Percentiles rank a stretch among this genome's conserved stretches.
These are phyloP conservation scores for Ecliptopera silaceata DNA, from an alignment of 2,888 invertebrate species.

Conservation along the genomic window DNA sequence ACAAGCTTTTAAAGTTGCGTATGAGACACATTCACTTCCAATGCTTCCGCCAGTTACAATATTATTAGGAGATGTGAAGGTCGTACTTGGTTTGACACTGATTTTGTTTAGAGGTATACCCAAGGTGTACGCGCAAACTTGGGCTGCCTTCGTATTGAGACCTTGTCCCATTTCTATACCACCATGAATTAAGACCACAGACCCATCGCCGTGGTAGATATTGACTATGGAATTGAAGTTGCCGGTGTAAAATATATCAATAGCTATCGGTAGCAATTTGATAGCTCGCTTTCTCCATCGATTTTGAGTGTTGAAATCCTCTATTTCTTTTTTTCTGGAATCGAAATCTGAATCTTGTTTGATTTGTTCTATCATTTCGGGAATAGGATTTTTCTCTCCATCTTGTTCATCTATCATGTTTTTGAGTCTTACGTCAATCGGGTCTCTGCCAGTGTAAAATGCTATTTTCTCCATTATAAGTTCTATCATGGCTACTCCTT, in stretches of 20 bases:
- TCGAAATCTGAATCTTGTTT: constrained; percentile 79
- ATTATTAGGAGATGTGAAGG: constrained; percentile 84
- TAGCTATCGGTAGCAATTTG: constrained; percentile 86
- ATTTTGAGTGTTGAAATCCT: constrained; percentile 84
- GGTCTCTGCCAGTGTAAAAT: constrained; percentile 77
- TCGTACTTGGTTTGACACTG: constrained; percentile 84
- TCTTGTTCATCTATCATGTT: constrained; percentile 74
- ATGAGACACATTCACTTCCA: constrained; percentile 85
- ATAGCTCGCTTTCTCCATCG: constrained; percentile 90
- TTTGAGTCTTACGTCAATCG: constrained; percentile 78
- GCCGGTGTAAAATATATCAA: constrained; percentile 80
- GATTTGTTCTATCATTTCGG: constrained; percentile 79
- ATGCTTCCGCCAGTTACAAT: constrained; percentile 85
- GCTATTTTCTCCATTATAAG: constrained; percentile 87
- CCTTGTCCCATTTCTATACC: constrained; percentile 91
- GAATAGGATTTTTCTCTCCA: constrained; percentile 61
- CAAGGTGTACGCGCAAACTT: constrained; percentile 89
- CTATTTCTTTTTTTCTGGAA: constrained; percentile 67
- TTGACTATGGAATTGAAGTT: constrained; percentile 84
- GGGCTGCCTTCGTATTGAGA: constrained; percentile 90
- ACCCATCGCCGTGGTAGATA: constrained; percentile 87
- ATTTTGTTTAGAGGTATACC: constrained; percentile 86
- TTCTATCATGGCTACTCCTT: constrained; percentile 85
- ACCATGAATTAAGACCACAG: constrained; percentile 86
- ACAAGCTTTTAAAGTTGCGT: constrained; percentile 85